A percentile compares a stretch with the other conserved stretches of the same genome.
Evolutionary conservation across 1,140 invertebrate species (phyloP).

Genomic region (Whitmania pigra): DNA sequence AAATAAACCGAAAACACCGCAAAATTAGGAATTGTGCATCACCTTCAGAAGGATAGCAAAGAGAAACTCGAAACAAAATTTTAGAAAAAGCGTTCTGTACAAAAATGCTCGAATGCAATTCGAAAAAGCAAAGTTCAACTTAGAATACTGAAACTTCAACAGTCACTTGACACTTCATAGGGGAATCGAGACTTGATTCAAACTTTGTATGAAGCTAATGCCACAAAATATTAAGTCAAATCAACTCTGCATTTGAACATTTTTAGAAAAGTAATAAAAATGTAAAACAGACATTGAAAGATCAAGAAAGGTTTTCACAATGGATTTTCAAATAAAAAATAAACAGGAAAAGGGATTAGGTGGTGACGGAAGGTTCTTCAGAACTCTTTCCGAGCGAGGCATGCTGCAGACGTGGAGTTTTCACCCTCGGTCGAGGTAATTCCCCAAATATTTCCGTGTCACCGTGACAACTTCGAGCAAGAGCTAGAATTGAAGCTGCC

Average conservation of each 20-base stretch:
- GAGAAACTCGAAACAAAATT: background rate
- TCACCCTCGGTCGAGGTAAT: background rate
- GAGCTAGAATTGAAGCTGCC: background rate
- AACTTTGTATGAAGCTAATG: background rate
- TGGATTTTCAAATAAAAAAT: too few relatives aligned
- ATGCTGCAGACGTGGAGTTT: background rate
- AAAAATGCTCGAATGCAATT: slow-evolving; percentile 3
- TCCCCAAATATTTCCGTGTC: background rate
- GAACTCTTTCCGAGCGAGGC: background rate
- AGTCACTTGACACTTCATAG: background rate
- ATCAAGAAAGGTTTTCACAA: too few relatives aligned
- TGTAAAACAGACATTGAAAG: background rate
- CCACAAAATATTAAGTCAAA: background rate
- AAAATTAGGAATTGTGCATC: background rate
- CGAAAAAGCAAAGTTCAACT: background rate
- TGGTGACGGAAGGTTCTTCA: background rate
- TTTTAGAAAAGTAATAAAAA: background rate
- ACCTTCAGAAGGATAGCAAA: background rate
- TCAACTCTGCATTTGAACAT: background rate
- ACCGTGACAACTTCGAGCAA: background rate
- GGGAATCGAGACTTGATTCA: background rate
- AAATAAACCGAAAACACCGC: background rate
- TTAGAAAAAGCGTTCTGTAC: background rate
- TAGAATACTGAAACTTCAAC: slow-evolving; percentile 2
- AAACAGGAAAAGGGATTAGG: background rate